Percentiles rank a stretch among this genome's conserved stretches.
Evolutionary conservation across 1,140 invertebrate species (phyloP).

Genomic region (Andricus grossulariae): DNA sequence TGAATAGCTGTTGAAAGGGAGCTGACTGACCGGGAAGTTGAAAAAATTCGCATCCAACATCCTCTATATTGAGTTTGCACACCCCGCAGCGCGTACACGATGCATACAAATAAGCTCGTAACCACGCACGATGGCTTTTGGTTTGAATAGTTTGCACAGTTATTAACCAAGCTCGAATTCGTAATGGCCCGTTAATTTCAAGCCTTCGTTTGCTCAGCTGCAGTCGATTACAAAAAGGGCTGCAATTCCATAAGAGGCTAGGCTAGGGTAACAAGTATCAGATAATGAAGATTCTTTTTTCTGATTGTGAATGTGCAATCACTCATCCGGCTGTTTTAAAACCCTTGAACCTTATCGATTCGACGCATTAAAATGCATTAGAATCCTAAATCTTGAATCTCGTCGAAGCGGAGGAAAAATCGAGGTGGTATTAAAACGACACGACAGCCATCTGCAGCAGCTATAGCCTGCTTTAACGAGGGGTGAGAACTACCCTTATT

Average conservation of each 20-base stretch:
- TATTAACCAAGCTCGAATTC: slow-evolving; percentile 60
- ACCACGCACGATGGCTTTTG: slow-evolving; percentile 36
- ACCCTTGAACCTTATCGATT: slow-evolving; percentile 31
- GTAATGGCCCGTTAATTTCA: slow-evolving; percentile 64
- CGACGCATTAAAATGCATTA: slow-evolving; percentile 44
- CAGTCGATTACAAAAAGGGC: slow-evolving; percentile 50
- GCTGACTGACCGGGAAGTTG: slow-evolving; percentile 20
- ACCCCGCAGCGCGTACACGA: background rate
- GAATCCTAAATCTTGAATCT: slow-evolving; percentile 40
- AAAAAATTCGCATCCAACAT: background rate
- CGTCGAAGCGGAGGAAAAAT: slow-evolving; percentile 20
- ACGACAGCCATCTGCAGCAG: slow-evolving; percentile 11
- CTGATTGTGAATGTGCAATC: background rate
- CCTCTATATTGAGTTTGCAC: slow-evolving; percentile 9
- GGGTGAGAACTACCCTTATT: slow-evolving; percentile 38
- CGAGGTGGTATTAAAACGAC: slow-evolving; percentile 5
- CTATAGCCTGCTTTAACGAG: slow-evolving; percentile 34
- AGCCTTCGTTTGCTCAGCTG: slow-evolving; percentile 67
- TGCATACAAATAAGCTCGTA: slow-evolving; percentile 29
- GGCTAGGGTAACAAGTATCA: slow-evolving; percentile 8
- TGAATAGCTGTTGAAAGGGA: slow-evolving; percentile 27
- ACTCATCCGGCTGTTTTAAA: slow-evolving; percentile 35
- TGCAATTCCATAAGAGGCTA: slow-evolving; percentile 9
- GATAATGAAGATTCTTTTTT: background rate
- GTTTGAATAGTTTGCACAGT: slow-evolving; percentile 41